These are phyloP conservation scores for Archaeoteleia sp. DNA, from an alignment of 2,888 invertebrate genomes.

Conservation along the genomic window DNA sequence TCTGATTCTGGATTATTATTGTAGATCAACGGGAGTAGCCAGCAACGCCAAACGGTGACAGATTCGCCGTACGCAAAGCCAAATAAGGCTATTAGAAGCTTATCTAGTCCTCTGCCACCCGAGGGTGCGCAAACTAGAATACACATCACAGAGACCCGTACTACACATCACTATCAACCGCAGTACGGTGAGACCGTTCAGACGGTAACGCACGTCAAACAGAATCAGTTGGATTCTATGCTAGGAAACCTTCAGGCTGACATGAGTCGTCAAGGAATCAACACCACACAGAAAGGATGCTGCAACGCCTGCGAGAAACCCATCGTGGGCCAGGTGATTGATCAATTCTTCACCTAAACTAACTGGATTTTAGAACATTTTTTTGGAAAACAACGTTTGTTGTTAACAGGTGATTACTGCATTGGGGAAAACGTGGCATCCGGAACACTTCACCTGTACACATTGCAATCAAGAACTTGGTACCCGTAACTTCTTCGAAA, in stretches of 20 bases:
- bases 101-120: slow-evolving; percentile 77
- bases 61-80: slow-evolving; percentile 84
- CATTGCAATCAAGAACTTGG: slow-evolving; percentile 98
- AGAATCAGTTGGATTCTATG: slow-evolving; percentile 90
- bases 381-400: slow-evolving; percentile 5
- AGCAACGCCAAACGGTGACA: slow-evolving; percentile 81
- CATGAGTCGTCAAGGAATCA: slow-evolving; percentile 99
- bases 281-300: slow-evolving; percentile 98
- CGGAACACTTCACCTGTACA: slow-evolving; percentile 98
- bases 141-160: slow-evolving; percentile 70
- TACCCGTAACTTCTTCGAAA: slow-evolving; percentile 98
- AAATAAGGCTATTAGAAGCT: slow-evolving; percentile 78
- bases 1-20: slow-evolving; percentile 44
- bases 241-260: slow-evolving; percentile 93
- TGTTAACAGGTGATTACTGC: slow-evolving; percentile 91
- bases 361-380: not conserved
- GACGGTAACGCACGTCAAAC: slow-evolving; percentile 74
- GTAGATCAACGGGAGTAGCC: slow-evolving; percentile 81
- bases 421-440: slow-evolving; percentile 98
- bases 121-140: slow-evolving; percentile 64
- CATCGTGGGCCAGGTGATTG: slow-evolving; percentile 95
- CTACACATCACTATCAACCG: slow-evolving; percentile 71
- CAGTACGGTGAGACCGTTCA: slow-evolving; percentile 74
- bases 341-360: no score
- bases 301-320: slow-evolving; percentile 99